phyloP scores from a whole-genome alignment of 1,140 invertebrate genomes.

The Camponotus pennsylvanicus region DNA sequence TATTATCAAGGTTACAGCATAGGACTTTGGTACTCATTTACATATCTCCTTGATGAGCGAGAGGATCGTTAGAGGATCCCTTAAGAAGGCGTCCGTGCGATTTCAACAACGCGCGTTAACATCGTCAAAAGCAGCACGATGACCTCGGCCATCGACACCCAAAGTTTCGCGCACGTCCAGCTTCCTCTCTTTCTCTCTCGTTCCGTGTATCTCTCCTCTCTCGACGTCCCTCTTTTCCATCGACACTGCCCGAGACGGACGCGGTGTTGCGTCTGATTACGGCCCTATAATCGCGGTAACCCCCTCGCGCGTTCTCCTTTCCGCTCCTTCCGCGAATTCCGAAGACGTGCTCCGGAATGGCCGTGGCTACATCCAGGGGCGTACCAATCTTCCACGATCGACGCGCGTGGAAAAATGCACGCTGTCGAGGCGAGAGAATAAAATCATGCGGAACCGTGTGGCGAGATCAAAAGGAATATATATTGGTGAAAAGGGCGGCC shows the following conservation, averaged over 20 bases:
- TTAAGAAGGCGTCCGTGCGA: constrained; percentile 31
- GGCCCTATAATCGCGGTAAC: constrained; percentile 62
- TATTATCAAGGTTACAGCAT: constrained; percentile 39
- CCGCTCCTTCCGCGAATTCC: constrained; percentile 51
- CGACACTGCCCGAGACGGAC: constrained; percentile 36
- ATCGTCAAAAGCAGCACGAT: constrained; percentile 29
- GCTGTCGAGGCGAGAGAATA: constrained; percentile 58
- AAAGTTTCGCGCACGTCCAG: constrained; percentile 35
- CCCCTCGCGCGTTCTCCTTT: constrained; percentile 49
- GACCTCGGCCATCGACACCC: constrained; percentile 65
- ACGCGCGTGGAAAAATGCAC: constrained; percentile 69
- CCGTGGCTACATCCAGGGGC: constrained; percentile 22
- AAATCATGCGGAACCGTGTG: constrained; percentile 57
- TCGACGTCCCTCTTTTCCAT: neutral
- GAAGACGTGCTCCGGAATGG: neutral
- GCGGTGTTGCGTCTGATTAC: constrained; percentile 71
- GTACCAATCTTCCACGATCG: constrained; percentile 1
- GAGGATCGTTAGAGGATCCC: constrained; percentile 13
- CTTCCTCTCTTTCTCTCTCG: neutral
- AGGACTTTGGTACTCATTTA: constrained; percentile 28
- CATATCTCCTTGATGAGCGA: constrained; percentile 50
- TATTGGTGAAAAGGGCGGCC: constrained; percentile 43
- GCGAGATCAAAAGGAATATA: constrained; percentile 63
- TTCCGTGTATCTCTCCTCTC: neutral
- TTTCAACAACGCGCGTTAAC: neutral